Evolutionary conservation across 1,140 invertebrate genomes (phyloP).

Genomic region (Ptiloglossa arizonensis): DNA sequence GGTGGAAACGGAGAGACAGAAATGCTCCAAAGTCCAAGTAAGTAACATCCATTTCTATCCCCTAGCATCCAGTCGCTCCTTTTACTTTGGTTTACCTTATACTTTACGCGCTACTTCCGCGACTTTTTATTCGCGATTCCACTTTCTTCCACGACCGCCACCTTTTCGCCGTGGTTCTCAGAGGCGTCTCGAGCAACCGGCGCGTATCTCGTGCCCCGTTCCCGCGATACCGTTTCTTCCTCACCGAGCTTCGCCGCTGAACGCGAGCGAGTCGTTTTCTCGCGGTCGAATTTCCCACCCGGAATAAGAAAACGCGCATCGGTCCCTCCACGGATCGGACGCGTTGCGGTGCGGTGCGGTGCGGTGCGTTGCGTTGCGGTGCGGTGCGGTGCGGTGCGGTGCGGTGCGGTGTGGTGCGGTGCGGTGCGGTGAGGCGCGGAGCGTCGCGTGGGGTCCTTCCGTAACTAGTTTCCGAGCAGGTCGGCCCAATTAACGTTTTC

Average conservation of each 20-base stretch:
- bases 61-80: slow-evolving; percentile 53
- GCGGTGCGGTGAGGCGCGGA: no score
- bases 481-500: slow-evolving; percentile 82
- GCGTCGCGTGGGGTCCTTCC: slow-evolving; percentile 64
- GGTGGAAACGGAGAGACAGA: slow-evolving; percentile 38
- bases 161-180: slow-evolving; percentile 52
- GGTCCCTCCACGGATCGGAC: slow-evolving; percentile 31
- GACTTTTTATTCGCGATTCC: slow-evolving; percentile 69
- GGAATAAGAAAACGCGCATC: slow-evolving; percentile 47
- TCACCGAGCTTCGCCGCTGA: background rate
- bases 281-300: slow-evolving; percentile 3
- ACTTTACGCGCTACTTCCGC: slow-evolving; percentile 67
- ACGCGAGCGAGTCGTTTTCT: background rate
- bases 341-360: no score
- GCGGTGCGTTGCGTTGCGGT: no score
- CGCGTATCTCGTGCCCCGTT: slow-evolving; percentile 25
- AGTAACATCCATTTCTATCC: slow-evolving; percentile 71
- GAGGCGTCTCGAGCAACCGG: background rate
- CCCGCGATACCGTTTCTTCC: slow-evolving; percentile 23
- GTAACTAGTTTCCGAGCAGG: slow-evolving; percentile 82
- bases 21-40: slow-evolving; percentile 54
- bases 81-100: slow-evolving; percentile 70
- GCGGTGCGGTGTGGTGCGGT: no score
- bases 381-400: no score
- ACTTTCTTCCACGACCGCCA: slow-evolving; percentile 57